A percentile compares a stretch with the other conserved stretches of the same genome.
These are phyloP conservation scores for Vollenhovia emeryi DNA, from an alignment of 1,140 invertebrate species.

Conservation along the genomic window DNA sequence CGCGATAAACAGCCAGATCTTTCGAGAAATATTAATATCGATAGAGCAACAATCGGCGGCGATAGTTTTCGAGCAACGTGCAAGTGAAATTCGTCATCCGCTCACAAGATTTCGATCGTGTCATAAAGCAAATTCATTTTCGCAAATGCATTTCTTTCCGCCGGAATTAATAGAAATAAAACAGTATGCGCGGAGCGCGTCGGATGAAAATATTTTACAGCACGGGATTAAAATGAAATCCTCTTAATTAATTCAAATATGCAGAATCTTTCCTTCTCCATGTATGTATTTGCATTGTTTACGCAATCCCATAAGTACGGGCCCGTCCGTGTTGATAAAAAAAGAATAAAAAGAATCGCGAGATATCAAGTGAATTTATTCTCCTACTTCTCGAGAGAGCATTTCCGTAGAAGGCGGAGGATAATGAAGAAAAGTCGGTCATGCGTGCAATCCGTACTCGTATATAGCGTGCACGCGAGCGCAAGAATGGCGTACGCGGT, in stretches of 20 bases:
- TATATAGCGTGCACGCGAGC: conserved; percentile 1
- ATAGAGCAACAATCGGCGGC: background rate
- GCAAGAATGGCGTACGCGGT: background rate
- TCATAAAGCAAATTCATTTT: conserved; percentile 49
- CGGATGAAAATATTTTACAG: conserved; percentile 30
- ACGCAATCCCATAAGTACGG: background rate
- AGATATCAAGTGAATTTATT: conserved; percentile 37
- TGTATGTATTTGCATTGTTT: conserved; percentile 14
- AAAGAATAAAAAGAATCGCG: background rate
- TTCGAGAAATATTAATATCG: conserved; percentile 33
- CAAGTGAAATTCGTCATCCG: background rate
- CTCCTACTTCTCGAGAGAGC: background rate
- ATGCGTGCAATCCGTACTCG: conserved; percentile 26
- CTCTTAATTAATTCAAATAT: conserved; percentile 50
- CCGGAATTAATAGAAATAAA: conserved; percentile 40
- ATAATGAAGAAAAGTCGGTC: conserved; percentile 27
- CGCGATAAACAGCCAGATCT: background rate
- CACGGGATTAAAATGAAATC: conserved; percentile 35
- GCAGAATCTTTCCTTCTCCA: conserved; percentile 5
- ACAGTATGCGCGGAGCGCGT: too few species aligned
- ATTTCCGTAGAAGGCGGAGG: background rate
- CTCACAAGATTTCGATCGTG: conserved; percentile 5
- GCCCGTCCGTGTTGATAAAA: background rate
- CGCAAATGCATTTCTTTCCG: conserved; percentile 6
- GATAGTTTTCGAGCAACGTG: background rate